Conservation (phyloP, 2,113 vertebrate genomes). For the Aphelocoma coerulescens region DNA sequence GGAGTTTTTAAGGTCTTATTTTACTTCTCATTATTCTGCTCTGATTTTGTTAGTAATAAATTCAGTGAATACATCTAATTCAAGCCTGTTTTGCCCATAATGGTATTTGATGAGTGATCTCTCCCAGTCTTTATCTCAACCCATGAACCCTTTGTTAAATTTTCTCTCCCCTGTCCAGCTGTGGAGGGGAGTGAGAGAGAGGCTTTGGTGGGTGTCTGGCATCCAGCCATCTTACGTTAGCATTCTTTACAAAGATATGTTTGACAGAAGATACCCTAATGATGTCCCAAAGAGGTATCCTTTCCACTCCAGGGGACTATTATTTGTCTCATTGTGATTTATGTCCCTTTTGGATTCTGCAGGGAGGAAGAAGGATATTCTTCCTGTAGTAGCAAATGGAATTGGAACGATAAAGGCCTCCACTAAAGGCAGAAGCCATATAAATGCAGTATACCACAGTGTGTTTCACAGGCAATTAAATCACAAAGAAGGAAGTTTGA, state of each 20-base stretch:
- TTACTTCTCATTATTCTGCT: background rate
- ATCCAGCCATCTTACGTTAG: background rate
- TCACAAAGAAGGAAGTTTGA: background rate
- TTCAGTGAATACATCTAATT: background rate
- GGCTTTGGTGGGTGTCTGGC: background rate
- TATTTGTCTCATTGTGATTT: background rate
- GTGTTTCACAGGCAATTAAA: background rate
- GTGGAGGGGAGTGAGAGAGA: background rate
- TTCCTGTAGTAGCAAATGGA: background rate
- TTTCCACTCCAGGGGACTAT: background rate
- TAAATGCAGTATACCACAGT: background rate
- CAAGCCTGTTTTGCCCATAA: background rate
- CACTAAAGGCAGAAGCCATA: background rate
- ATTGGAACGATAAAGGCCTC: background rate
- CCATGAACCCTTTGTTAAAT: background rate
- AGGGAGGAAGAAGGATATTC: background rate
- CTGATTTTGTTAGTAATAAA: background rate
- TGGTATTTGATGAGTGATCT: background rate
- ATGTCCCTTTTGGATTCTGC: background rate
- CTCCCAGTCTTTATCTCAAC: background rate
- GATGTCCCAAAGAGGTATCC: background rate
- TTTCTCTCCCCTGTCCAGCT: background rate
- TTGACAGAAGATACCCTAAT: background rate
- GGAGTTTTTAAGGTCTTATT: background rate
- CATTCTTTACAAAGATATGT: background rate